Evolutionary conservation across 2,797 vertebrate genomes (phyloP), one percentile per base, ranked within the genome.

Genomic region (Lutjanus argentimaculatus): DNA sequence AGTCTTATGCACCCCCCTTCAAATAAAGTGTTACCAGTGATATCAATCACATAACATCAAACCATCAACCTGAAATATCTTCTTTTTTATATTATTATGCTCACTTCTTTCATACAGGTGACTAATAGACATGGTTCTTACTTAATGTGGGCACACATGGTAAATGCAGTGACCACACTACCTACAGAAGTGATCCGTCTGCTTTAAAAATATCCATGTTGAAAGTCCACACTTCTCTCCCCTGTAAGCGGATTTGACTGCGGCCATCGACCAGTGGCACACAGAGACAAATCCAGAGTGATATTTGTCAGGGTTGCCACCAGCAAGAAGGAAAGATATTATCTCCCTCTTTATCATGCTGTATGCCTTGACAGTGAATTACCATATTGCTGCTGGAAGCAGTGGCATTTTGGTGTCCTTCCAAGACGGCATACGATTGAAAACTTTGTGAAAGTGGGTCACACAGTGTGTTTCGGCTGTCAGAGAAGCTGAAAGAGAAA

Each of bases 381-480:
- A 85, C 42, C 79, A 86, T 85, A 80, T 57, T 78, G 76, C 79
- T 75, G 25, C 5, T 22, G 63, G 77, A 84, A 69, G 69, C 77
- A 67, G 67, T 79, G 75, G 77, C 62, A 81, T 83, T 75, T 87
- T 89, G 64, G 73, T 93, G 80, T 87, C 84, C 72, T 90, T 91
- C 85, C 82, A 75, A 83, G 56, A 67, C 9, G 11, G 53, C 30
- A 65, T 66, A 52, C 49, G 52, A 83, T 67, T 81, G 69, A 83
- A 91, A 92, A 91, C 79, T 88, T 88, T 61, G 79, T 83, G 12
- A 84, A 90, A 92, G 57, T 88, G 79, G 76, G 81, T 92, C 85
- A 92, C 43, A 62, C 66, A 72, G 62, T 77, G 67, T 77, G 67
- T 76, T 66, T 85, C 15, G 3, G 52, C 75, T 83, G 88, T 90